Evolutionary conservation across 2,113 vertebrate genomes (phyloP).

Genomic region (Leptobrachium leishanense): DNA sequence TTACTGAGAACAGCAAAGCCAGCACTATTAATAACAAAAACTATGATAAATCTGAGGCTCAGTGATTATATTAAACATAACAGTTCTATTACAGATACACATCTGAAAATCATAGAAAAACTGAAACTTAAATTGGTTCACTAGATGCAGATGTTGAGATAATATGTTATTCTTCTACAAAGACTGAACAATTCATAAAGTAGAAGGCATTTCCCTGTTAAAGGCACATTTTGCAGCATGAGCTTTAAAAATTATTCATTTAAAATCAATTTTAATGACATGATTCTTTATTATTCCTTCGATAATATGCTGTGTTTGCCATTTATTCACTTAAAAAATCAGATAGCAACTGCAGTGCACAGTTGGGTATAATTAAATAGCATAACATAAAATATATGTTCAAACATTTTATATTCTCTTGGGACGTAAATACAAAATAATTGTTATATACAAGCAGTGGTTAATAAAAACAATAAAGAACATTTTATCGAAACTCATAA

Average conservation of each 20-base stretch:
- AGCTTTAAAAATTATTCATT: slow-evolving; percentile 28
- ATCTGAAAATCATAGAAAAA: background rate
- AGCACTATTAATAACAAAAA: background rate
- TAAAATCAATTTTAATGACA: slow-evolving; percentile 41
- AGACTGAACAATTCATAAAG: slow-evolving; percentile 37
- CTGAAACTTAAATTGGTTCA: background rate
- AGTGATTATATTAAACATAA: background rate
- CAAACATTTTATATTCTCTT: slow-evolving; percentile 12
- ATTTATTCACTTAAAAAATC: slow-evolving; percentile 18
- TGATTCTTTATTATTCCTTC: slow-evolving; percentile 29
- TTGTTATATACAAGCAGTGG: no score
- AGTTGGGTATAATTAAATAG: slow-evolving; percentile 35
- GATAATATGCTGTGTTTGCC: slow-evolving; percentile 22
- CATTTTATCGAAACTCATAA: no score
- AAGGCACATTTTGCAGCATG: slow-evolving; percentile 22
- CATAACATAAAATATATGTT: background rate
- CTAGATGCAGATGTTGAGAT: slow-evolving; percentile 35
- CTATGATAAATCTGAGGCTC: background rate
- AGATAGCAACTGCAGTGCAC: slow-evolving; percentile 19
- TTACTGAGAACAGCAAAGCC: background rate
- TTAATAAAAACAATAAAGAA: no score
- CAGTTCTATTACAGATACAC: background rate
- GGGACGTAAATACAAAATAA: no score
- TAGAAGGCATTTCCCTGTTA: slow-evolving; percentile 11
- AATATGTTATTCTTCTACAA: background rate